phyloP scores from a whole-genome alignment of 2,888 invertebrate genomes.

The Chalcosyrphus nemorum region DNA sequence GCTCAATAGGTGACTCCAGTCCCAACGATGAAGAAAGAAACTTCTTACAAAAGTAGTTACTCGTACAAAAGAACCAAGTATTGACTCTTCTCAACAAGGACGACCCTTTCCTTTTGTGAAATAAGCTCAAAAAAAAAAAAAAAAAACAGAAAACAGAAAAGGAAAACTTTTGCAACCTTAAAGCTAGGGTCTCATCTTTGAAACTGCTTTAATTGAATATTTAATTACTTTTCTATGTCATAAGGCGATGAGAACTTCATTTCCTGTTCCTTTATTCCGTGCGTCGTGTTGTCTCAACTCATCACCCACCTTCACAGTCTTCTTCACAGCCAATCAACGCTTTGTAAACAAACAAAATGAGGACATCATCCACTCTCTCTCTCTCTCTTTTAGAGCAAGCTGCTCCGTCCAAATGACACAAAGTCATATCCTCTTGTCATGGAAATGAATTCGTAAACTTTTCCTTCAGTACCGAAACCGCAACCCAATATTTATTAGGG shows the following conservation, averaged over 20 bases:
- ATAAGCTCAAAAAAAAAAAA: not conserved
- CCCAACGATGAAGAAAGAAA: too few species aligned
- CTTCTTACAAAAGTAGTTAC: too few species aligned
- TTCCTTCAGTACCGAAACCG: slow-evolving; percentile 20
- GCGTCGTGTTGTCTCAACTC: not conserved
- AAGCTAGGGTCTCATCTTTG: not conserved
- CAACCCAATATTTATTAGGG: slow-evolving; percentile 3
- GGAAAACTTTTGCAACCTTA: not conserved
- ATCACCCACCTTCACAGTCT: not conserved
- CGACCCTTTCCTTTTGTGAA: not conserved
- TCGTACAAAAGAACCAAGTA: not conserved
- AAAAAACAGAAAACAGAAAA: too few species aligned
- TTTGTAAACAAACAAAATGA: slow-evolving; percentile 54
- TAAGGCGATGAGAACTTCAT: slow-evolving; percentile 16
- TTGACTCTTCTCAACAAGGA: not conserved
- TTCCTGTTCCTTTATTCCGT: slow-evolving; percentile 7
- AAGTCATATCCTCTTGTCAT: slow-evolving; percentile 63
- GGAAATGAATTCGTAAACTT: slow-evolving; percentile 68
- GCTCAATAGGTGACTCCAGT: too few species aligned
- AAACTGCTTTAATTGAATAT: slow-evolving; percentile 50
- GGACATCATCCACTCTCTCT: slow-evolving; percentile 21
- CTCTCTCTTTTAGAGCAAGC: too few species aligned
- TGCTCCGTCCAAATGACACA: slow-evolving; percentile 20
- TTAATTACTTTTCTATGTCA: slow-evolving; percentile 45
- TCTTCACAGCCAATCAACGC: slow-evolving; percentile 68